These are phyloP conservation scores for Chrosomus eos DNA, from an alignment of 2,797 vertebrate genomes.

Conservation along the genomic window DNA sequence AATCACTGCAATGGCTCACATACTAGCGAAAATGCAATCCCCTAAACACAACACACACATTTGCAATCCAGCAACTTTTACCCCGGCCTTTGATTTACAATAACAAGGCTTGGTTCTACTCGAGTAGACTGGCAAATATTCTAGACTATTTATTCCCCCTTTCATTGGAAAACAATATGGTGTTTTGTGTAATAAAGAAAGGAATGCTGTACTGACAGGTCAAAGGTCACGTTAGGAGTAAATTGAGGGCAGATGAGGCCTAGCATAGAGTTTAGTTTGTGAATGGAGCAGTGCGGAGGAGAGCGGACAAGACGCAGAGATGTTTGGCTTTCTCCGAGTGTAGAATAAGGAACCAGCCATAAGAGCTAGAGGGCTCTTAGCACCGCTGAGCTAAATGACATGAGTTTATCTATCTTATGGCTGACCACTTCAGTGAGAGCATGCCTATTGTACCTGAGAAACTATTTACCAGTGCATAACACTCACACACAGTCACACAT, in stretches of 20 bases:
- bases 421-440: conserved; percentile 48
- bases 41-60: conserved; percentile 33
- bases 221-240: conserved; percentile 87
- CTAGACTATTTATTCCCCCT: conserved; percentile 76
- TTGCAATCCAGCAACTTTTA: conserved; percentile 45
- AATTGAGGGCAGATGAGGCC: conserved; percentile 96
- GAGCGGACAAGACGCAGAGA: conserved; percentile 10
- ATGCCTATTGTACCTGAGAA: conserved; percentile 50
- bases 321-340: conserved; percentile 25
- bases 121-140: conserved; percentile 73
- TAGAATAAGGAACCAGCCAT: conserved; percentile 44
- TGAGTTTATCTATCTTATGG: conserved; percentile 47
- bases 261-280: conserved; percentile 69
- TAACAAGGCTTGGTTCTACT: conserved; percentile 70
- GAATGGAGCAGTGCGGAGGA: conserved; percentile 35
- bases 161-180: conserved; percentile 80
- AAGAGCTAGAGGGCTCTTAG: conserved; percentile 54
- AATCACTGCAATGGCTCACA: conserved; percentile 49
- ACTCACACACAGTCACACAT: conserved; percentile 20
- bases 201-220: conserved; percentile 85
- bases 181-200: conserved; percentile 77
- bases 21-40: conserved; percentile 34
- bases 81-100: conserved; percentile 72
- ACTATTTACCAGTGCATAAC: conserved; percentile 49
- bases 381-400: conserved; percentile 49